phyloP scores from a whole-genome alignment of 1,140 invertebrate species.

The Probaryconus sp. region DNA sequence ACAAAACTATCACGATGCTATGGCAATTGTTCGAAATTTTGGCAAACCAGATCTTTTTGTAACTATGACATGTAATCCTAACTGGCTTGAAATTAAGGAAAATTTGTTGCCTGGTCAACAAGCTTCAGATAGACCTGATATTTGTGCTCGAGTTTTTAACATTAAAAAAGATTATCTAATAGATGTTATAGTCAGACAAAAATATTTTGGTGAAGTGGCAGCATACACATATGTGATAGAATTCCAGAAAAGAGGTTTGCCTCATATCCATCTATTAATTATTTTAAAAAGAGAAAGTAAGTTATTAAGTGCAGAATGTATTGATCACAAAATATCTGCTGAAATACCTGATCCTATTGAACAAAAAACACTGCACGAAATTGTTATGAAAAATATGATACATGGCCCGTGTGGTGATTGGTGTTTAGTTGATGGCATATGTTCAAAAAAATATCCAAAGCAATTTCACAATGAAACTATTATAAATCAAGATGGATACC shows the following conservation, averaged over 20 bases:
- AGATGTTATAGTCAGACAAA: slow-evolving; percentile 11
- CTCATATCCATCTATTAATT: slow-evolving; percentile 55
- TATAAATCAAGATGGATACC: neutral
- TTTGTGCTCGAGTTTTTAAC: slow-evolving; percentile 52
- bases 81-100: slow-evolving; percentile 74
- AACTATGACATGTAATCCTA: too few species aligned
- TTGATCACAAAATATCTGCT: slow-evolving; percentile 70
- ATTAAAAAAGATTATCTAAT: slow-evolving; percentile 16
- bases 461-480: neutral
- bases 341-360: slow-evolving; percentile 72
- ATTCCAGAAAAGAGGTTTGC: neutral
- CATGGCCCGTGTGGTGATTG: slow-evolving; percentile 65
- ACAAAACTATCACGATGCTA: too few species aligned
- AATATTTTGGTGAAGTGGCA: slow-evolving; percentile 57
- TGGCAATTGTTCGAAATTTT: too few species aligned
- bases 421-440: neutral
- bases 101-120: slow-evolving; percentile 55
- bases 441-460: neutral
- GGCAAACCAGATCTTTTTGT: too few species aligned
- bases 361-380: slow-evolving; percentile 52
- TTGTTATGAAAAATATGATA: slow-evolving; percentile 63
- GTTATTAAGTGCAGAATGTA: slow-evolving; percentile 57
- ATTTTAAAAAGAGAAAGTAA: slow-evolving; percentile 67
- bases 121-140: slow-evolving; percentile 14
- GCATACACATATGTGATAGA: slow-evolving; percentile 70